phyloP scores from a whole-genome alignment of 2,888 invertebrate species.

The Tubulanus polymorphus region DNA sequence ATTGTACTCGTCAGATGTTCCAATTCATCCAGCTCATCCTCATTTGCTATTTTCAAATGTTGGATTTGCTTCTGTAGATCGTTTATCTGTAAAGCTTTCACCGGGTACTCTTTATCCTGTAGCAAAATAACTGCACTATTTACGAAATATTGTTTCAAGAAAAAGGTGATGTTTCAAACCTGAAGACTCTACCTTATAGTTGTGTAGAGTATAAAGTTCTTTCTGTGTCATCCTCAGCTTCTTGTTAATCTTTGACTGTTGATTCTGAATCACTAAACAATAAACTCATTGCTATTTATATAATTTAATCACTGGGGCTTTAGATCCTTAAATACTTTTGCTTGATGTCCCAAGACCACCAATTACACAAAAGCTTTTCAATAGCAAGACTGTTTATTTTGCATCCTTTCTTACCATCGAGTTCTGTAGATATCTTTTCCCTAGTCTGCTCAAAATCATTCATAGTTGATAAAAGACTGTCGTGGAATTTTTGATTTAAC shows the following conservation, averaged over 20 bases:
- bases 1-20: slow-evolving; percentile 44
- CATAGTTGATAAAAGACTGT: slow-evolving; percentile 30
- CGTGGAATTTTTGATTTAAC: slow-evolving; percentile 35
- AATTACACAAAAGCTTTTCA: too few species aligned
- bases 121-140: slow-evolving; percentile 5
- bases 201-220: not conserved
- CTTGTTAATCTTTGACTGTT: too few species aligned
- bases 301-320: too few species aligned
- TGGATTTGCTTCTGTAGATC: slow-evolving; percentile 46
- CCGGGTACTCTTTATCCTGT: slow-evolving; percentile 51
- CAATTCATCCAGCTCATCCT: slow-evolving; percentile 45
- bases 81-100: slow-evolving; percentile 47
- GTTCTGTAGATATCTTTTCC: slow-evolving; percentile 19
- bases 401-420: slow-evolving; percentile 25
- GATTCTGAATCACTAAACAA: too few species aligned
- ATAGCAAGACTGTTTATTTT: too few species aligned
- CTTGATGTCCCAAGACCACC: too few species aligned
- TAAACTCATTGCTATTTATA: too few species aligned
- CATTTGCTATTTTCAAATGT: slow-evolving; percentile 33
- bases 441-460: slow-evolving; percentile 29
- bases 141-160: not conserved
- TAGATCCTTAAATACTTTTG: too few species aligned
- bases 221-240: not conserved
- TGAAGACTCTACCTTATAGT: not conserved
- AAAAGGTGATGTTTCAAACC: too few species aligned